phyloP scores from a whole-genome alignment of 2,797 vertebrate species.

The Sebastes vulpes region DNA sequence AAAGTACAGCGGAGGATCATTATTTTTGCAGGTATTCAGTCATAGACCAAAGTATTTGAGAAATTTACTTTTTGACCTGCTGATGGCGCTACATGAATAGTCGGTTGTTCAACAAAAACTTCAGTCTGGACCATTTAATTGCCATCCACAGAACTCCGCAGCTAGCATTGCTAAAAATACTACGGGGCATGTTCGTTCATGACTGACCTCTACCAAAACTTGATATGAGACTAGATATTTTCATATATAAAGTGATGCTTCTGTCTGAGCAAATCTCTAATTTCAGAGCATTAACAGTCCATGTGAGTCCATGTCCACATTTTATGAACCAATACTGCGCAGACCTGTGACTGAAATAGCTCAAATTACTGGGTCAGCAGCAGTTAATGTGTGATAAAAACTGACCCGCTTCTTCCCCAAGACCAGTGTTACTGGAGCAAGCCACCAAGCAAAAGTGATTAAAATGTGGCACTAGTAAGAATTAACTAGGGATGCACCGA shows the following conservation, averaged over 20 bases:
- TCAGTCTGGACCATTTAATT: too few species aligned
- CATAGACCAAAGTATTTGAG: not conserved
- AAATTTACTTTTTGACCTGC: not conserved
- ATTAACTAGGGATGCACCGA: not conserved
- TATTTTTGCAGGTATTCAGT: not conserved
- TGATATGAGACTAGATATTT: not conserved
- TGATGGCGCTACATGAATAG: not conserved
- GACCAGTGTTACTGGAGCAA: not conserved
- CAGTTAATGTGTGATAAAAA: conserved; percentile 1
- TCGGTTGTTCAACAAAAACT: not conserved
- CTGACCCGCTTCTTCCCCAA: not conserved
- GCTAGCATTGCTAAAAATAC: not conserved
- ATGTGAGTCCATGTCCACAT: not conserved
- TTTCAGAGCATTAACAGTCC: not conserved
- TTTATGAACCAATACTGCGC: not conserved
- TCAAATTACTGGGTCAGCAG: not conserved
- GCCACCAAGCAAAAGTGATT: not conserved
- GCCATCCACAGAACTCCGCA: not conserved
- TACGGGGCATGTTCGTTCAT: not conserved
- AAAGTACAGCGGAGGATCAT: not conserved
- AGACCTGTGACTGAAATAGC: conserved; percentile 15
- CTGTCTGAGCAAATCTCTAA: not conserved
- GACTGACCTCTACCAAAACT: not conserved
- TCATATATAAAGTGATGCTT: not conserved
- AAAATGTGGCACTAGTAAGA: not conserved